Evolutionary conservation across 2,797 vertebrate species (phyloP), one percentile per base, ranked within the genome.

Genomic region (Emys orbicularis): DNA sequence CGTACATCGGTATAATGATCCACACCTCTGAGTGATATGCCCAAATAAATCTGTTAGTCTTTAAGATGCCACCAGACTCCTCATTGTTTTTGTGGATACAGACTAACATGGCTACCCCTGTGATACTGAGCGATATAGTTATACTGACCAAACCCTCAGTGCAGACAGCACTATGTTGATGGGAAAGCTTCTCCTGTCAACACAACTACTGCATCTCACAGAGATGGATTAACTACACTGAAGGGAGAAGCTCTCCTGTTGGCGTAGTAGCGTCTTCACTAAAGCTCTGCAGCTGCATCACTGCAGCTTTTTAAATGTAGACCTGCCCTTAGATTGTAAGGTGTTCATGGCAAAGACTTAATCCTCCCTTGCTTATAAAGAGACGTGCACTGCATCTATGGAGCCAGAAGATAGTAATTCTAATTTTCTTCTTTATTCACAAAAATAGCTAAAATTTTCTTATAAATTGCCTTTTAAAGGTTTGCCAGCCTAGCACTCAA

Each of bases 331-430:
- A 41, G 12, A 44, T 65, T 91, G 18, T 52, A 92, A 81, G 87
- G 54, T 88, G 25, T 41, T 96, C 44, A 90, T 23, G 54, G 72
- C 54, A 9, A 3, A 74, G 21, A 44, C 25, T 74, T 65, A 90
- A 91, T 31, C 13, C n/a, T 92, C 37, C 19, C 72, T 87, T 86
- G 23, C 18, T 87, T 89, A 74, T 47, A 76, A 34, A 74, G 61
- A 74, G 11, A 44, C 29, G 74, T 1, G 10, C 12, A 54, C 41
- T 81, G 49, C 41, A 74, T 34, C 12, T 87, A 29, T 10, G 50
- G 56, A 90, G 92, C 47, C 92, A 81, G 12, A 84, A 54, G 90
- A 89, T 44, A 44, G 12, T 86, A 79, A 79, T 27, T 93, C 84
- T 81, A 37, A 82, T 11, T 59, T 18, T 19, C 80, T 44, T 82